Evolutionary conservation across 2,888 invertebrate genomes (phyloP), one percentile per base, ranked within the genome.

Genomic region (Magallana nippona): DNA sequence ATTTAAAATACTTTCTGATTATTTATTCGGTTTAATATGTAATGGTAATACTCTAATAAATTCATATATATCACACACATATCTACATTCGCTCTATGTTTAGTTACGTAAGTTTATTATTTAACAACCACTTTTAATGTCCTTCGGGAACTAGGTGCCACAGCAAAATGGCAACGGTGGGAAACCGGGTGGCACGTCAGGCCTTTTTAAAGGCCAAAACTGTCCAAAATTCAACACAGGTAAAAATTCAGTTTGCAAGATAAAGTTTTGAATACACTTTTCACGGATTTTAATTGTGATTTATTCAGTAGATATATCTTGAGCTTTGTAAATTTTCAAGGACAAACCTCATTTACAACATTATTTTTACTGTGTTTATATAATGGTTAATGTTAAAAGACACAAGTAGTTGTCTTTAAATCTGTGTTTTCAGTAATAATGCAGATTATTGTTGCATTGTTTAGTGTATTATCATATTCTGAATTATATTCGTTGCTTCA

Each of bases 81-180:
- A n/a, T 17, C 17, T 19, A 10, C 2, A 62, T 62, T 62, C 10
- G 5, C 19, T 10, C 19, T 62, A 62, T 5, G 27, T 2, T 78
- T 5, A 55, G 78, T 55, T 78, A 19, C 55, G 19, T 78, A 55
- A 78, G 19, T 13, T 55, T 11, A 55, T 78, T 55, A 27, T 78
- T 17, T 78, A 55, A 78, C 56, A 19, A 55, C 32, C 11, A 15
- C 15, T 13, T 19, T 10, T 1, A 71, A 22, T 71, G 71, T 32
- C 71, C 32, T 71, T 71, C 15, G 71, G 32, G 71, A 22, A 27
- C 15, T 22, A 71, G 71, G 71, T 71, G 71, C 71, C 71, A 32
- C 71, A 71, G 71, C 8, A 44, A 90, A 82, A 92, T 92, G 92
- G 92, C 93, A 87, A 89, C 92, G 81, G 83, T 92, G 82, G 89